Percentiles rank a stretch among this genome's conserved stretches.
phyloP scores from a whole-genome alignment of 2,797 vertebrate species.

The Glossophaga mutica region DNA sequence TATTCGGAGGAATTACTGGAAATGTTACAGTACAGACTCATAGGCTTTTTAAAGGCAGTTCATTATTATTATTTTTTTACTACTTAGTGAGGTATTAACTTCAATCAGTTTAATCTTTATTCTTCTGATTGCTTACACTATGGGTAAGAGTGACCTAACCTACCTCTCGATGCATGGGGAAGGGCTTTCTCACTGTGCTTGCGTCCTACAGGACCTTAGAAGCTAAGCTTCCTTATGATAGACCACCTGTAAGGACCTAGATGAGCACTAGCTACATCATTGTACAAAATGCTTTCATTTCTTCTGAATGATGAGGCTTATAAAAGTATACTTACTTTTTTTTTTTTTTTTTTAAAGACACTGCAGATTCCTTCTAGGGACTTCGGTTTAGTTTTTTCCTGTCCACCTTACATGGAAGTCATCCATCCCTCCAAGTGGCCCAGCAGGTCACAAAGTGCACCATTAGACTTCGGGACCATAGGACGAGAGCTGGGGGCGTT shows the following conservation, averaged over 20 bases:
- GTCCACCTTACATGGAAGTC: background rate
- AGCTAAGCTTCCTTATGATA: no score
- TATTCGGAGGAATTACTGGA: background rate
- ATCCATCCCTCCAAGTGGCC: background rate
- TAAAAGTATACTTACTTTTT: background rate
- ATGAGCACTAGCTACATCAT: background rate
- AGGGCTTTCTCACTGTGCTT: no score
- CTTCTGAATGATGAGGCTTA: background rate
- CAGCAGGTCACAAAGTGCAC: background rate
- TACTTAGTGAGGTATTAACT: background rate
- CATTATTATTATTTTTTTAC: background rate
- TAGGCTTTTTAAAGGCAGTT: background rate
- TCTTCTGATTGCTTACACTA: background rate
- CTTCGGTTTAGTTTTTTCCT: background rate
- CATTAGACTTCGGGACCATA: background rate
- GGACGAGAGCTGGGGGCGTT: background rate
- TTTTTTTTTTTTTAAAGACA: no score
- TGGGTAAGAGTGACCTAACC: background rate
- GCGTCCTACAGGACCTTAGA: no score
- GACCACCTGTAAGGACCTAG: background rate
- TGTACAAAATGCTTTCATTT: background rate
- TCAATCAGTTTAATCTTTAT: background rate
- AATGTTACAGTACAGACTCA: background rate
- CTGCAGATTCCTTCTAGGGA: background rate
- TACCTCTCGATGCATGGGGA: no score